Evolutionary conservation across 2,113 vertebrate species (phyloP).

Genomic region (Egretta garzetta): DNA sequence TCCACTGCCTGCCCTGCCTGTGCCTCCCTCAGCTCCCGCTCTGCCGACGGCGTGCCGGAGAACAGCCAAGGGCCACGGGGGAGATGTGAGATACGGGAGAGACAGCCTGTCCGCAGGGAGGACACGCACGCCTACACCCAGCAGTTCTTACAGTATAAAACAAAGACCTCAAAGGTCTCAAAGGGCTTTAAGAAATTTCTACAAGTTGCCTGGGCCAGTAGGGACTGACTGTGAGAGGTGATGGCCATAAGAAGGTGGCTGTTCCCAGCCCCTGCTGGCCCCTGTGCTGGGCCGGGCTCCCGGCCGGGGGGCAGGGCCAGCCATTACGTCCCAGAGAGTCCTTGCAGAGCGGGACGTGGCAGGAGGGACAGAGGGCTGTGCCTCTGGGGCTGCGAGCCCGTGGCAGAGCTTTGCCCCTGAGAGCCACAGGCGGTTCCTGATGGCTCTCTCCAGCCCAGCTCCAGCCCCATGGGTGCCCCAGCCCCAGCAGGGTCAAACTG

Average conservation of each 20-base stretch:
- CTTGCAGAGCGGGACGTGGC: not conserved
- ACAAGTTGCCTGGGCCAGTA: not conserved
- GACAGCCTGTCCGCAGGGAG: not conserved
- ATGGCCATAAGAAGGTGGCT: not conserved
- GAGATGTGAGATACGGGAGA: not conserved
- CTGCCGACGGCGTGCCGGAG: not conserved
- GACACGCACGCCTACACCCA: not conserved
- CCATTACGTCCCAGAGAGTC: not conserved
- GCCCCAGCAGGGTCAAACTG: not conserved
- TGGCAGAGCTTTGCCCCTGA: not conserved
- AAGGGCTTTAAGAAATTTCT: not conserved
- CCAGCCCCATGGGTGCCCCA: not conserved
- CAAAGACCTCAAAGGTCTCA: not conserved
- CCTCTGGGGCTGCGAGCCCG: rapidly evolving
- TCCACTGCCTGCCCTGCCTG: not conserved
- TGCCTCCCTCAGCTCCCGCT: rapidly evolving
- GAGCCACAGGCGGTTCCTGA: not conserved
- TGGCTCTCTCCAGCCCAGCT: not conserved
- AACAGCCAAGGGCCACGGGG: not conserved
- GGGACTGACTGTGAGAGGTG: not conserved
- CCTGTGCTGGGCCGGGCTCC: not conserved
- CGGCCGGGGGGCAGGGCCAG: rapidly evolving
- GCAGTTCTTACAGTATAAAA: not conserved
- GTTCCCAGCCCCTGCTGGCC: not conserved
- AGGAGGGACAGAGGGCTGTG: not conserved